These are phyloP conservation scores for Chinchilla lanigera DNA, from an alignment of 2,113 vertebrate genomes.

Conservation along the genomic window DNA sequence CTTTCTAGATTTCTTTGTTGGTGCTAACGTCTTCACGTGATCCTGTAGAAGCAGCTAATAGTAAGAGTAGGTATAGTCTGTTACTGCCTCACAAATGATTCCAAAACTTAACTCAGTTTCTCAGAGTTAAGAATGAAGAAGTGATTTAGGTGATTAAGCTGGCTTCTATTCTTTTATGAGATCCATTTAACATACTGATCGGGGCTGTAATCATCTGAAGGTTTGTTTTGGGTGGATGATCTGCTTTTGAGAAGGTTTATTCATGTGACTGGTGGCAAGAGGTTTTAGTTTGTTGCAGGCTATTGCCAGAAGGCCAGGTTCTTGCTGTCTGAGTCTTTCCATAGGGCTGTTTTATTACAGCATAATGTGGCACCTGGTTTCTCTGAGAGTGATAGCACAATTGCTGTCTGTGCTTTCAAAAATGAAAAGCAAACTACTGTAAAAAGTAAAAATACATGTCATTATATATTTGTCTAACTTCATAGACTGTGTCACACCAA, in stretches of 20 bases:
- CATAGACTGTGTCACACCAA: neutral
- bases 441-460: neutral
- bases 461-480: neutral
- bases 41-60: neutral
- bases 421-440: neutral
- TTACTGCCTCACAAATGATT: neutral
- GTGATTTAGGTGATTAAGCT: neutral
- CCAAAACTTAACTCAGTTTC: neutral
- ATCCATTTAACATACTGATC: neutral
- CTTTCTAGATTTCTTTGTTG: conserved; percentile 27
- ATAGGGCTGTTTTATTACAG: neutral
- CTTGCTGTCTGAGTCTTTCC: neutral
- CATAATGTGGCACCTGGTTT: neutral
- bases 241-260: neutral
- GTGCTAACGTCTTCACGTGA: neutral
- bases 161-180: neutral
- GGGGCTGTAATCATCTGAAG: neutral
- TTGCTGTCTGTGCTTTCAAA: conserved; percentile 1
- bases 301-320: neutral
- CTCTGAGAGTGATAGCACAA: neutral
- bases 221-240: neutral
- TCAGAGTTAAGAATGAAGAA: neutral
- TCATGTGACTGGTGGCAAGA: neutral
- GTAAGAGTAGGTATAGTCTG: neutral
- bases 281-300: neutral